Percentiles rank a stretch among this genome's conserved stretches.
Conservation (phyloP, 2,113 vertebrate genomes). For the Perognathus longimembris region DNA sequence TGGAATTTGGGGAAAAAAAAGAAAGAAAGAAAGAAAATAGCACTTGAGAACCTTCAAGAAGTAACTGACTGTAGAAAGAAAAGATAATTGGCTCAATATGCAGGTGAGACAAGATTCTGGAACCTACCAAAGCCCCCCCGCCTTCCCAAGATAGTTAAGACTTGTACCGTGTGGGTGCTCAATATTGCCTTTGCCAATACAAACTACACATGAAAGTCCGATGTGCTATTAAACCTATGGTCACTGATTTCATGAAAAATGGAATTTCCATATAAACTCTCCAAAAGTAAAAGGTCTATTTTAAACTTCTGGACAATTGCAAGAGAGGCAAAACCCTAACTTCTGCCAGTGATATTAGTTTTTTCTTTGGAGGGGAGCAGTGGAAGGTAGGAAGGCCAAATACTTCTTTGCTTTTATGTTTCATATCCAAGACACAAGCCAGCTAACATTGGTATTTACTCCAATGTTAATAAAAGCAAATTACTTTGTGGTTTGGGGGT, state of each 20-base stretch:
- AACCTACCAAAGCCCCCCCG: not conserved
- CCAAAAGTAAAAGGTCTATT: slow-evolving; percentile 68
- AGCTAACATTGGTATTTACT: slow-evolving; percentile 83
- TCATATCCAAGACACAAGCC: slow-evolving; percentile 83
- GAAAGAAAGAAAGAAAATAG: not conserved
- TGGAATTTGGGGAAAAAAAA: not conserved
- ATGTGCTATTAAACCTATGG: slow-evolving; percentile 50
- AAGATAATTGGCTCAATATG: not conserved
- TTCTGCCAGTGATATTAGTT: slow-evolving; percentile 71
- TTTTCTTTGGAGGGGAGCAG: not conserved
- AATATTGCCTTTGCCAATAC: not conserved
- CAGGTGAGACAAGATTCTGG: not conserved
- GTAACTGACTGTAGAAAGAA: not conserved
- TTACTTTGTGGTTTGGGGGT: slow-evolving; percentile 83
- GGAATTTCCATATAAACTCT: slow-evolving; percentile 78
- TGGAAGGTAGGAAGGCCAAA: slow-evolving; percentile 57
- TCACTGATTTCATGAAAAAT: slow-evolving; percentile 64
- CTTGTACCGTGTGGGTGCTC: not conserved
- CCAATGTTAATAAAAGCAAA: slow-evolving; percentile 87
- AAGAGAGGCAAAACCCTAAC: slow-evolving; percentile 73
- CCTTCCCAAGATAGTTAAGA: not conserved
- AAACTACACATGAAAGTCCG: slow-evolving; percentile 26
- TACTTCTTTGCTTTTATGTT: slow-evolving; percentile 77
- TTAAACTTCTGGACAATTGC: slow-evolving; percentile 78
- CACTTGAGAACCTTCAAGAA: not conserved